These are phyloP conservation scores for Zapus hudsonius DNA, from an alignment of 2,113 vertebrate genomes.

Conservation along the genomic window DNA sequence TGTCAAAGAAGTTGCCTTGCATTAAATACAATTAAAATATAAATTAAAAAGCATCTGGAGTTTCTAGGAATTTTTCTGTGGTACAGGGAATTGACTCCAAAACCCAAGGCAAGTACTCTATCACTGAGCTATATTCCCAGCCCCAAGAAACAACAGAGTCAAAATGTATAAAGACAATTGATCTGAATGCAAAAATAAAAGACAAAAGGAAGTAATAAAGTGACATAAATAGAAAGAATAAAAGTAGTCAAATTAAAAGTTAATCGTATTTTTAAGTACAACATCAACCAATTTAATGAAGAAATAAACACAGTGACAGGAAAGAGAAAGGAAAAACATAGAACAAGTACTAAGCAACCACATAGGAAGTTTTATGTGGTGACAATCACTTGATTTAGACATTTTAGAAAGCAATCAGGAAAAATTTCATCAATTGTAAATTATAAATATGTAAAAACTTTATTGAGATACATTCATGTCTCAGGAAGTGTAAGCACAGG, in stretches of 20 bases:
- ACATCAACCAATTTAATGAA: constrained; percentile 29
- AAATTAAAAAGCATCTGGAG: too few relatives aligned
- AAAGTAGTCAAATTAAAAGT: not conserved
- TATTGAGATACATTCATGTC: constrained; percentile 8
- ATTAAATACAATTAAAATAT: not conserved
- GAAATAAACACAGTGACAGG: not conserved
- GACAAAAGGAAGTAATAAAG: not conserved
- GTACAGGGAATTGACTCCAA: too few relatives aligned
- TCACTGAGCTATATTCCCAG: too few relatives aligned
- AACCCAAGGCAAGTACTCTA: too few relatives aligned
- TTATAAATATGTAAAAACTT: constrained; percentile 21
- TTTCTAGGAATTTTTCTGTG: too few relatives aligned
- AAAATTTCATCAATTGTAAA: not conserved
- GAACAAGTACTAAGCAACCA: not conserved
- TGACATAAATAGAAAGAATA: not conserved
- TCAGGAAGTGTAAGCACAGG: not conserved
- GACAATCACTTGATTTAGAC: constrained; percentile 19
- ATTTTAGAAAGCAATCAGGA: constrained; percentile 24
- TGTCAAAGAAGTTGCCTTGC: not conserved
- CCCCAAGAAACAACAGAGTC: not conserved
- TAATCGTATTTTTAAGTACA: not conserved
- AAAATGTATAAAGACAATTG: not conserved
- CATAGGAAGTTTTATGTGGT: not conserved
- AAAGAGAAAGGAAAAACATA: not conserved
- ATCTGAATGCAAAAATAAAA: not conserved